Conservation (phyloP, 2,797 vertebrate genomes). For the Cetoscarus ocellatus region DNA sequence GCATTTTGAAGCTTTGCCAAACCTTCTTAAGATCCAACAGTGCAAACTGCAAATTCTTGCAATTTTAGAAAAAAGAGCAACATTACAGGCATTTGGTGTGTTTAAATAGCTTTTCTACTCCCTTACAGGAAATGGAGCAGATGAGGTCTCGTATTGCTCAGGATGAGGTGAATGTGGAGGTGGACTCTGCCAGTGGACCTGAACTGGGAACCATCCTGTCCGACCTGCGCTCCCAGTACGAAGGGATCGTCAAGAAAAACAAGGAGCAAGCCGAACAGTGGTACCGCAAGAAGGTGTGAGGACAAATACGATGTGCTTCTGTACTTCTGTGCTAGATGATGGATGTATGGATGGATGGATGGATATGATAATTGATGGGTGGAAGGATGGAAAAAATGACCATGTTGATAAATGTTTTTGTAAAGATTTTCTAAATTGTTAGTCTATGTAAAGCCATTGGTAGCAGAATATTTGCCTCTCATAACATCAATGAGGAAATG, state of each 20-base stretch:
- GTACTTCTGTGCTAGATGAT: too few species aligned
- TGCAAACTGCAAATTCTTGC: too few species aligned
- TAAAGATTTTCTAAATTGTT: too few species aligned
- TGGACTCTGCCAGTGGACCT: constrained; percentile 82
- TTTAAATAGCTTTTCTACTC: neutral
- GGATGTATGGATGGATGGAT: too few species aligned
- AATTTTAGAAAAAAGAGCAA: neutral
- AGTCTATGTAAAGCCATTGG: too few species aligned
- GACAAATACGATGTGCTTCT: neutral
- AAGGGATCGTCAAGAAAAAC: constrained; percentile 86
- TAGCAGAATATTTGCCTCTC: too few species aligned
- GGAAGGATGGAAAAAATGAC: too few species aligned
- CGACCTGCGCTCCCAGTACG: constrained; percentile 86
- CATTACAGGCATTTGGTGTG: neutral
- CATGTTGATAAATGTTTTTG: too few species aligned
- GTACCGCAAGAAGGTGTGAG: constrained; percentile 85
- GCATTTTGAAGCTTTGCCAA: too few species aligned
- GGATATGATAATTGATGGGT: too few species aligned
- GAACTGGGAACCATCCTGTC: constrained; percentile 84
- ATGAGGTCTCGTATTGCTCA: constrained; percentile 82
- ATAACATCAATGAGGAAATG: too few species aligned
- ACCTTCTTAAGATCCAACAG: too few species aligned
- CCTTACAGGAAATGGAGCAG: constrained; percentile 83
- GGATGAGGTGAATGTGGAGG: constrained; percentile 87
- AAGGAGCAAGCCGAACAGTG: constrained; percentile 86